These are phyloP conservation scores for Triplophysa bombifrons DNA, from an alignment of 2,797 vertebrate species.

Conservation along the genomic window DNA sequence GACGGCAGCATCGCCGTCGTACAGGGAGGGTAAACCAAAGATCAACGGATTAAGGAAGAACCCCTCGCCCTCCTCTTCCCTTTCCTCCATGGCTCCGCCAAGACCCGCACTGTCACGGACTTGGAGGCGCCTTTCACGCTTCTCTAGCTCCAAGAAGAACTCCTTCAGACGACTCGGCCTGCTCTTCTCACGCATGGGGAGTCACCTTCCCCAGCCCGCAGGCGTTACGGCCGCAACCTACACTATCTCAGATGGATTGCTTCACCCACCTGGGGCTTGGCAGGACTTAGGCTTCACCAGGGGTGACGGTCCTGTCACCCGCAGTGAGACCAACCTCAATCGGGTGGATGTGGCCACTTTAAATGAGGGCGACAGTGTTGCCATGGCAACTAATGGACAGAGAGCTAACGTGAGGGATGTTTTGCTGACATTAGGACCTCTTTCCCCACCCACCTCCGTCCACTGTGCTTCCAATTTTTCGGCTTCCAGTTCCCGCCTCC, in stretches of 20 bases:
- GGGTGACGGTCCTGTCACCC: conserved; percentile 79
- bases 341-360: conserved; percentile 80
- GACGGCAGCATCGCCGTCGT: conserved; percentile 54
- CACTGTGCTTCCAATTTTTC: conserved; percentile 95
- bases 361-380: conserved; percentile 54
- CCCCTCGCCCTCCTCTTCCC: conserved; percentile 61
- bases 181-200: conserved; percentile 90
- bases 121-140: conserved; percentile 80
- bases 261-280: conserved; percentile 86
- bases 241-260: conserved; percentile 90
- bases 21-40: conserved; percentile 86
- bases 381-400: conserved; percentile 61
- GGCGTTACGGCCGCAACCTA: conserved; percentile 83
- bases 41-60: conserved; percentile 87
- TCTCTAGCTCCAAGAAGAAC: conserved; percentile 84
- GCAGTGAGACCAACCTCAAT: conserved; percentile 88
- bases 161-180: conserved; percentile 91
- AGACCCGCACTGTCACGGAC: conserved; percentile 67
- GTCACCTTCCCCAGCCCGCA: conserved; percentile 79
- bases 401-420: conserved; percentile 80
- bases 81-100: conserved; percentile 57
- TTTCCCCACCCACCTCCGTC: conserved; percentile 81
- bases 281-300: conserved; percentile 84
- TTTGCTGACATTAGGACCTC: conserved; percentile 76
- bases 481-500: conserved; percentile 91